Evolutionary conservation across 2,888 invertebrate genomes (phyloP).

Genomic region (Rhogogaster chlorosoma): DNA sequence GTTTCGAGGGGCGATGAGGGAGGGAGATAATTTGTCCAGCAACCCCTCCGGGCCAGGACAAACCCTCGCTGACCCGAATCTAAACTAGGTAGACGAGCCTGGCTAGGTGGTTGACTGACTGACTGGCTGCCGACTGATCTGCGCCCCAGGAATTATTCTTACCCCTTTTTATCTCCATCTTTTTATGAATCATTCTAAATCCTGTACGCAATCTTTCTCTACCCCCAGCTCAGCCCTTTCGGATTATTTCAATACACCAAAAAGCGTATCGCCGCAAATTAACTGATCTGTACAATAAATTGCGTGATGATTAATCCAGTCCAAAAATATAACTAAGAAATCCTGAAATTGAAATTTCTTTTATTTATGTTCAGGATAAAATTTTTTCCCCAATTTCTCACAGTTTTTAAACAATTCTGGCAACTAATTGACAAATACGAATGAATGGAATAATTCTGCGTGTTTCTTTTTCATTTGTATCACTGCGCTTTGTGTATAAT

Average conservation of each 20-base stretch:
- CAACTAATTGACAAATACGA: neutral
- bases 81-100: slow-evolving; percentile 65
- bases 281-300: too few relatives aligned
- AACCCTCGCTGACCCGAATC: slow-evolving; percentile 73
- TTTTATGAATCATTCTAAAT: neutral
- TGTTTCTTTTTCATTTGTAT: neutral
- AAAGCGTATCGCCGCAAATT: neutral
- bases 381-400: neutral
- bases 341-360: too few relatives aligned
- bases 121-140: neutral
- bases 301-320: too few relatives aligned
- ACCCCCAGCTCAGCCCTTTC: neutral
- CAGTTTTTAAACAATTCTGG: neutral
- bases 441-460: neutral
- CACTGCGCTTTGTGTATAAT: neutral
- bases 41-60: slow-evolving; percentile 62
- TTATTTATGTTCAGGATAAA: too few relatives aligned
- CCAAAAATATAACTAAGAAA: too few relatives aligned
- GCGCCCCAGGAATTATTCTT: neutral
- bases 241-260: neutral
- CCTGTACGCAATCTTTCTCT: neutral
- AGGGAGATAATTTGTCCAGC: slow-evolving; percentile 71
- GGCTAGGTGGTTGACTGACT: slow-evolving; percentile 9
- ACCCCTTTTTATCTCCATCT: neutral
- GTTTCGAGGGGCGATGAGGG: slow-evolving; percentile 46